These are phyloP conservation scores for Eudyptes chrysolophus DNA, from an alignment of 2,113 vertebrate genomes.

Conservation along the genomic window DNA sequence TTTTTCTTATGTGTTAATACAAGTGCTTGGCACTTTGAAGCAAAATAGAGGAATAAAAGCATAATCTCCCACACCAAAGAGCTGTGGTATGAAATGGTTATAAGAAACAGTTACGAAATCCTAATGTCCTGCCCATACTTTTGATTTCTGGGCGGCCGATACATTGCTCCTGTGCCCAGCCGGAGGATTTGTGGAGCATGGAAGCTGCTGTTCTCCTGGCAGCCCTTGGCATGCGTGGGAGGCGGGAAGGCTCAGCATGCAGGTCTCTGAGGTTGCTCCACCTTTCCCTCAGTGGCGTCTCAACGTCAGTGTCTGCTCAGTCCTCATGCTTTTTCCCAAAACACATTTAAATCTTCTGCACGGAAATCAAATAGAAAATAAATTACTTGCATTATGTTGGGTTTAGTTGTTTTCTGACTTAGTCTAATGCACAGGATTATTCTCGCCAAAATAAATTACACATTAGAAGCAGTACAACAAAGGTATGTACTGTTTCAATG, in stretches of 20 bases:
- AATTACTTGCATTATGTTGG: neutral
- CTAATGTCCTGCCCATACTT: neutral
- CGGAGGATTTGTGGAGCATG: rapidly evolving
- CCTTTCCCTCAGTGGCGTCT: neutral
- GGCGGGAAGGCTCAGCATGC: neutral
- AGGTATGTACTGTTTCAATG: neutral
- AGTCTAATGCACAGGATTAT: neutral
- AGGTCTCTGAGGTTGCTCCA: neutral
- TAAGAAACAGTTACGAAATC: neutral
- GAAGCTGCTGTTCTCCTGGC: neutral
- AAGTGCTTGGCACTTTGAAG: neutral
- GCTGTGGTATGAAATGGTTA: neutral
- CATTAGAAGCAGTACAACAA: neutral
- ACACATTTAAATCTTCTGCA: neutral
- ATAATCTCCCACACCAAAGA: neutral
- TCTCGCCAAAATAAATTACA: neutral
- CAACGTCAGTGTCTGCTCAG: neutral
- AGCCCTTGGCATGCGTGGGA: rapidly evolving
- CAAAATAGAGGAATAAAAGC: neutral
- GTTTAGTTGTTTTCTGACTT: slow-evolving; percentile 40
- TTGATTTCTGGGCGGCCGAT: neutral
- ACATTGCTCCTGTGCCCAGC: neutral
- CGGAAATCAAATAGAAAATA: slow-evolving; percentile 7
- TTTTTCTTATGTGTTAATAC: neutral
- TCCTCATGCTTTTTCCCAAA: neutral